These are phyloP conservation scores for Premnoplex brunnescens DNA, from an alignment of 2,797 vertebrate genomes.

Conservation along the genomic window DNA sequence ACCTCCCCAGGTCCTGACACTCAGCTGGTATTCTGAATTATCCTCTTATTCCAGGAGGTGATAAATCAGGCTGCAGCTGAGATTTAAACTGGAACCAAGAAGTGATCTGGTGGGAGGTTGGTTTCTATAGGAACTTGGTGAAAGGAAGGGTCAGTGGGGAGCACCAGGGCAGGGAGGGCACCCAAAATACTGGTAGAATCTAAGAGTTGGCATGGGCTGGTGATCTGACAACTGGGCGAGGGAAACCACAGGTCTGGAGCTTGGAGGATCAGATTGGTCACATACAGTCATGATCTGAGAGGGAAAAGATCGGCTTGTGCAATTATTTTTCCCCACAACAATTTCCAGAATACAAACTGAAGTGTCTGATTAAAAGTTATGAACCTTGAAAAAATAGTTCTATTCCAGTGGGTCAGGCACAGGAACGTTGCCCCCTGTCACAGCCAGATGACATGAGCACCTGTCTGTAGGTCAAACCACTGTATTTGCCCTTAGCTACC, in stretches of 20 bases:
- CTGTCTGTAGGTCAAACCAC: not conserved
- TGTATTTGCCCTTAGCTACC: not conserved
- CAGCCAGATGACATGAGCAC: not conserved
- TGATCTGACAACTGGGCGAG: not conserved
- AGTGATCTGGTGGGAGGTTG: not conserved
- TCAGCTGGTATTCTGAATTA: not conserved
- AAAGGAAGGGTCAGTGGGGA: not conserved
- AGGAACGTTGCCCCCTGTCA: not conserved
- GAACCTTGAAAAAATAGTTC: not conserved
- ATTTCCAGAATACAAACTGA: not conserved
- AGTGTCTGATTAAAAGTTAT: not conserved
- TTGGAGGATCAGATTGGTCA: not conserved
- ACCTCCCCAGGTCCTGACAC: not conserved
- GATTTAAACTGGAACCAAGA: not conserved
- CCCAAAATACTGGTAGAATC: rapidly evolving
- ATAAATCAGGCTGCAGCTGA: not conserved
- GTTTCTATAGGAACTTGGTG: not conserved
- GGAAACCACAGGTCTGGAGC: not conserved
- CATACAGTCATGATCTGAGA: rapidly evolving
- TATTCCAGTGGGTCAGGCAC: not conserved
- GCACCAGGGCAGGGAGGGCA: not conserved
- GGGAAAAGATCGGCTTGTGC: not conserved
- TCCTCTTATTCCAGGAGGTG: not conserved
- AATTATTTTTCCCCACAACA: not conserved
- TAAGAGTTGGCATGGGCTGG: not conserved